phyloP scores from a whole-genome alignment of 2,888 invertebrate species.

The Torymus tubicola region DNA sequence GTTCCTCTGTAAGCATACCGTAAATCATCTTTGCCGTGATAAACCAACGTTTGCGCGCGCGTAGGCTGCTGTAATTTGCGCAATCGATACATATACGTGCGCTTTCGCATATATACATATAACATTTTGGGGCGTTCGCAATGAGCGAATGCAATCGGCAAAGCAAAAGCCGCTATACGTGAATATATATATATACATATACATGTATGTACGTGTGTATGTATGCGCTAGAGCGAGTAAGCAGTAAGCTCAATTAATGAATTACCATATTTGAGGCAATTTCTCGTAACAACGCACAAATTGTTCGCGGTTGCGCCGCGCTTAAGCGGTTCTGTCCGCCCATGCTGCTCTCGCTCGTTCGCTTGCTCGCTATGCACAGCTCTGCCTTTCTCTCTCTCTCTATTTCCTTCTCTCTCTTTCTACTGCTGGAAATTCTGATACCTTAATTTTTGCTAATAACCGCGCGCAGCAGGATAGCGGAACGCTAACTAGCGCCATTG shows the following conservation, averaged over 20 bases:
- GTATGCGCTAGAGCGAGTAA: neutral
- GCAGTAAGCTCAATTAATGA: slow-evolving; percentile 54
- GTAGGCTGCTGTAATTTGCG: slow-evolving; percentile 19
- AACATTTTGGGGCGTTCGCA: neutral
- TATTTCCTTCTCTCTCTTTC: slow-evolving; percentile 4
- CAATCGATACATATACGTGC: slow-evolving; percentile 26
- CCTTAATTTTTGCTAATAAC: slow-evolving; percentile 35
- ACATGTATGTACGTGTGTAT: neutral
- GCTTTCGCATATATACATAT: neutral
- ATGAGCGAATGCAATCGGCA: slow-evolving; percentile 1
- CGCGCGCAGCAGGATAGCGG: too few relatives aligned
- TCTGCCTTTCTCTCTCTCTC: neutral
- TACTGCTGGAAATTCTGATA: slow-evolving; percentile 2
- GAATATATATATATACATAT: neutral
- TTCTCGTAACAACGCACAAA: slow-evolving; percentile 46
- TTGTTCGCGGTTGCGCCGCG: slow-evolving; percentile 27
- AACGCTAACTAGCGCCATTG: slow-evolving; percentile 1
- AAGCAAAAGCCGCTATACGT: neutral
- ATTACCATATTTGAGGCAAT: slow-evolving; percentile 53
- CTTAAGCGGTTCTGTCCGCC: slow-evolving; percentile 12
- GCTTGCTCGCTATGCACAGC: neutral
- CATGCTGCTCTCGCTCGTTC: neutral
- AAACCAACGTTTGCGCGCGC: slow-evolving; percentile 3
- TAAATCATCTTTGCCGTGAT: slow-evolving; percentile 34
- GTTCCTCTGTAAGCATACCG: neutral